Evolutionary conservation across 2,113 vertebrate genomes (phyloP).

Genomic region (Ameiurus melas): DNA sequence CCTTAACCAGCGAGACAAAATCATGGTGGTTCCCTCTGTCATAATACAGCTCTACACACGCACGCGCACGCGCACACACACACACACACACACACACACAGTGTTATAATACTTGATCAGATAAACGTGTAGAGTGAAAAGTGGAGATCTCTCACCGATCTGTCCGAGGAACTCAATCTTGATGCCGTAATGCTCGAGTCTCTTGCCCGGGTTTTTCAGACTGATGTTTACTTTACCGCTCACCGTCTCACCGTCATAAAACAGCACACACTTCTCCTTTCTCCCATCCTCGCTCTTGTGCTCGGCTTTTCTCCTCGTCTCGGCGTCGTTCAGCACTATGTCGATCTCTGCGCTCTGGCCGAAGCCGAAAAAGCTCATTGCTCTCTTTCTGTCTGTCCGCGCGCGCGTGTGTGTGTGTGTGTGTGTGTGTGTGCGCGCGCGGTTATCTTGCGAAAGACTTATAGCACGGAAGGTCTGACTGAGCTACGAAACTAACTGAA

Average conservation of each 20-base stretch:
- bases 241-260: slow-evolving; percentile 95
- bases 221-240: slow-evolving; percentile 89
- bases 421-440: not conserved
- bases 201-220: slow-evolving; percentile 90
- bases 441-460: not conserved
- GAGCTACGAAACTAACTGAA: not conserved
- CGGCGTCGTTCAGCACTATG: slow-evolving; percentile 87
- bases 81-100: not conserved
- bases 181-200: slow-evolving; percentile 94
- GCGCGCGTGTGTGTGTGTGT: not conserved
- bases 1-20: slow-evolving; percentile 97
- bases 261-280: slow-evolving; percentile 94
- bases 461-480: not conserved
- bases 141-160: slow-evolving; percentile 81
- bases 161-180: slow-evolving; percentile 97
- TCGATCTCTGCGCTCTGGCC: slow-evolving; percentile 94
- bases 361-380: slow-evolving; percentile 98
- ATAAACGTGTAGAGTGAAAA: not conserved
- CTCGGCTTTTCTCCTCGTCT: slow-evolving; percentile 90
- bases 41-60: slow-evolving; percentile 87
- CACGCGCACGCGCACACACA: not conserved
- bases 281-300: slow-evolving; percentile 96
- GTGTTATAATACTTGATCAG: not conserved
- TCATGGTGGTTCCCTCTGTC: slow-evolving; percentile 98
- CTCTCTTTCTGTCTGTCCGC: slow-evolving; percentile 3